Evolutionary conservation across 2,113 vertebrate genomes (phyloP), one percentile per base, ranked within the genome.

Genomic region (Aspiorhynchus laticeps): DNA sequence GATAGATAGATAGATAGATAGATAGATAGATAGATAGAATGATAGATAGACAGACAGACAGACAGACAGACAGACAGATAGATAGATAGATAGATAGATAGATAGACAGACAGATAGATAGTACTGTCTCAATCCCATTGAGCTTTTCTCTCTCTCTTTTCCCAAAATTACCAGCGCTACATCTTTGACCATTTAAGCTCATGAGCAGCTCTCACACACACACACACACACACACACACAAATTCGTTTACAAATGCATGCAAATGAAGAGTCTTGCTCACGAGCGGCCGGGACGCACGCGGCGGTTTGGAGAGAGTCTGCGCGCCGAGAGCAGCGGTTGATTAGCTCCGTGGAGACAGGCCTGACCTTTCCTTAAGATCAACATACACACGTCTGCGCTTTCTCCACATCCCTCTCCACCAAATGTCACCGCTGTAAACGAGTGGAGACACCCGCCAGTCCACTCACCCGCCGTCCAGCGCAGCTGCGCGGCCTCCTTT

Each of bases 341-440:
- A 95, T 95, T 94, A 93, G 93, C 91, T 92, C 93, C 90, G 87
- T 56, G 17, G 92, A 94, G 93, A 94, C 85, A 91, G 90, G 75
- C 89, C 90, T 95, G 94, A 95, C 94, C 94, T 95, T 95, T 89
- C 89, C 83, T 90, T 85, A 88, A 91, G 92, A 93, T 89, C 88
- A 90, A 91, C 92, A 69, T 86, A 89, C 75, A 5, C 82, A 90
- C 89, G 75, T 93, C 91, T 91, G 93, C 92, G 91, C 90, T 92
- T 93, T 93, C 90, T 92, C 90, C 92, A 87, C 63, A n/a, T 90
- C 91, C 90, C 90, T 91, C 92, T 91, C 91, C 91, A 93, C 91
- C 88, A 94, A 95, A 95, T 94, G 94, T 93, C 94, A 94, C 82
- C 1, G 89, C 33, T 83, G 73, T 91, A 93, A 92, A 93, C 88